Evolutionary conservation across 1,140 invertebrate species (phyloP).

Genomic region (Drosophila gunungcola): DNA sequence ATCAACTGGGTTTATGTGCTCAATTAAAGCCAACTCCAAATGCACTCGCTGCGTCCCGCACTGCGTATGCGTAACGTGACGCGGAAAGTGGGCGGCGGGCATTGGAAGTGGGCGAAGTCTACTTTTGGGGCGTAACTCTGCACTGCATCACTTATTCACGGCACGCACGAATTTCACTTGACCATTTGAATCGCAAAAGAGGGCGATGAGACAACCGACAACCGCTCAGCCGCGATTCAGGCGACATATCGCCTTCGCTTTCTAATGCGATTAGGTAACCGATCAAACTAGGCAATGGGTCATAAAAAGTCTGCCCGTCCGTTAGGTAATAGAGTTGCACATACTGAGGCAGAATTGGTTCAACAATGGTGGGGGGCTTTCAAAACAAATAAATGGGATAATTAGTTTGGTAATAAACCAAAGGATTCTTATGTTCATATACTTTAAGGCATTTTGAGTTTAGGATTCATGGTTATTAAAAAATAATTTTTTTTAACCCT

Average conservation of each 20-base stretch:
- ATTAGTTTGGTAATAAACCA: neutral
- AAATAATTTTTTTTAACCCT: too few species aligned
- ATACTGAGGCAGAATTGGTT: constrained; percentile 12
- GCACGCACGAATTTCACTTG: constrained; percentile 76
- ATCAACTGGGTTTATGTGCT: constrained; percentile 53
- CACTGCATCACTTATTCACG: constrained; percentile 57
- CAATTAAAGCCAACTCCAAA: constrained; percentile 51
- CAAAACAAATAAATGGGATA: too few species aligned
- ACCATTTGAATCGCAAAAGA: constrained; percentile 73
- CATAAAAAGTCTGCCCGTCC: constrained; percentile 1
- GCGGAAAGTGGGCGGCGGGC: constrained; percentile 11
- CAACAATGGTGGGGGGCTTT: too few species aligned
- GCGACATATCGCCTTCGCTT: constrained; percentile 66
- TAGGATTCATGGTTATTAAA: too few species aligned
- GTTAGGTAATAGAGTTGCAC: constrained; percentile 15
- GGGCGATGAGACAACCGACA: constrained; percentile 40
- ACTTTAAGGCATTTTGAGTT: too few species aligned
- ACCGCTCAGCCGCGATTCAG: constrained; percentile 47
- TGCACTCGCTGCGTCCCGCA: constrained; percentile 45
- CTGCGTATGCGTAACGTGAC: constrained; percentile 60
- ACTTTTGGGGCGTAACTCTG: constrained; percentile 18
- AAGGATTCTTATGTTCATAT: too few species aligned
- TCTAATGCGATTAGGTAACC: constrained; percentile 74
- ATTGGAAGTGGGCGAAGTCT: constrained; percentile 1
- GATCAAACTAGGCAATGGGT: constrained; percentile 24